phyloP scores from a whole-genome alignment of 2,888 invertebrate species.

The Pammene aurita region DNA sequence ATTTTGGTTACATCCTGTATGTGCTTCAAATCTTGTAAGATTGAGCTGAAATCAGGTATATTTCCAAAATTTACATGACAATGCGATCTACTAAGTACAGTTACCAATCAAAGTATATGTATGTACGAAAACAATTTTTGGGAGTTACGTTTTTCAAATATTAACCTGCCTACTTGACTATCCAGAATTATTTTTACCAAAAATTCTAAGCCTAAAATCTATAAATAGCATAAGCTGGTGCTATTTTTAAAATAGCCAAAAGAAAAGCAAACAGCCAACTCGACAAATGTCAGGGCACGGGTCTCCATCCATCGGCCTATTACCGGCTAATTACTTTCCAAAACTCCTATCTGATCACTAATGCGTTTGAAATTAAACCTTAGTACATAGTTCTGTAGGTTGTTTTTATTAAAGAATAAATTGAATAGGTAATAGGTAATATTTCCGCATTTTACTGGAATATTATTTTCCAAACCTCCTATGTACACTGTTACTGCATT shows the following conservation, averaged over 20 bases:
- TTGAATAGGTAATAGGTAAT: no score
- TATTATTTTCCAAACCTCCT: conserved; percentile 48
- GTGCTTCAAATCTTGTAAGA: no score
- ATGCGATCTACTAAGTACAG: no score
- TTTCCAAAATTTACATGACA: no score
- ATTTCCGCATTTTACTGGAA: conserved; percentile 74
- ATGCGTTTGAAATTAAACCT: not conserved
- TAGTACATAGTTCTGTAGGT: not conserved
- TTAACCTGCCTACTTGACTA: no score
- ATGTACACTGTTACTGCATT: not conserved
- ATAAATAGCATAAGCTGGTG: not conserved
- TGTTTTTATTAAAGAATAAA: not conserved
- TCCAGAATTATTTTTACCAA: no score
- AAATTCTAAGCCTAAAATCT: not conserved
- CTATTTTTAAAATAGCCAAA: conserved; percentile 6
- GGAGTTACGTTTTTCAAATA: no score
- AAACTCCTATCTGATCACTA: not conserved
- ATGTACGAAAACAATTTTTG: no score
- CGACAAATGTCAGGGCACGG: conserved; percentile 72
- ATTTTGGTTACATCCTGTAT: no score
- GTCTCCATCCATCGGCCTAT: conserved; percentile 77
- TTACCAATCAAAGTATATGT: no score
- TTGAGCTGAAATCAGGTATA: no score
- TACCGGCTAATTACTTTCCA: conserved; percentile 61
- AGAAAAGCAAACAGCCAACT: conserved; percentile 12